Conservation (phyloP, 1,140 invertebrate species). For the Homarus americanus region DNA sequence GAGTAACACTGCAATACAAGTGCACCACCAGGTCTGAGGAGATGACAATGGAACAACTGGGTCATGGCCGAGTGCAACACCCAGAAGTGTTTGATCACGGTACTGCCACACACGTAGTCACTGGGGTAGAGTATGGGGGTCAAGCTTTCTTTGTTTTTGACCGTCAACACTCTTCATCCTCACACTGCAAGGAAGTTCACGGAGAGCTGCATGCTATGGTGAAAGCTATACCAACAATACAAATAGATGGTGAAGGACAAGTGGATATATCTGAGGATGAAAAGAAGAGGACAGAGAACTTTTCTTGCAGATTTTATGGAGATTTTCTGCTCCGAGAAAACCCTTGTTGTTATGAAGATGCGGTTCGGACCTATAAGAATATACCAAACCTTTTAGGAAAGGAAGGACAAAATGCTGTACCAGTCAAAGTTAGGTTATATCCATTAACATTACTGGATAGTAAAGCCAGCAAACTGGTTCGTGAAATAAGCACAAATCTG, state of each 20-base stretch:
- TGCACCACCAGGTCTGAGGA: slow-evolving; percentile 24
- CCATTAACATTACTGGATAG: slow-evolving; percentile 14
- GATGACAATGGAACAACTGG: slow-evolving; percentile 42
- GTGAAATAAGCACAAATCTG: slow-evolving; percentile 23
- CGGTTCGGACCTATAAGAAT: slow-evolving; percentile 19
- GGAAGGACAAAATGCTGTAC: slow-evolving; percentile 14
- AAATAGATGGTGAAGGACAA: neutral
- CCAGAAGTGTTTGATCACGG: slow-evolving; percentile 27
- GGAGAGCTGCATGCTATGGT: slow-evolving; percentile 28
- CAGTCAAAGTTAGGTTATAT: slow-evolving; percentile 20
- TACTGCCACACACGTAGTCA: slow-evolving; percentile 42
- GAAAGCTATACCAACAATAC: slow-evolving; percentile 5
- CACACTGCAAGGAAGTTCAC: neutral
- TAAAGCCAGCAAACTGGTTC: slow-evolving; percentile 14
- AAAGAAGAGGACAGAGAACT: neutral
- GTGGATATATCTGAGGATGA: slow-evolving; percentile 25
- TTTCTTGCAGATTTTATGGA: slow-evolving; percentile 26
- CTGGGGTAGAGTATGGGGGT: slow-evolving; percentile 37
- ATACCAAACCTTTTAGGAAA: slow-evolving; percentile 26
- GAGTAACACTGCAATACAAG: slow-evolving; percentile 53
- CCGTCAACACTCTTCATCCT: neutral
- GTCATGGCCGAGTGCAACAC: neutral
- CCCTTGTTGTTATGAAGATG: slow-evolving; percentile 28
- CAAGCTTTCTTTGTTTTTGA: slow-evolving; percentile 54
- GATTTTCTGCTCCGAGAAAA: slow-evolving; percentile 24